phyloP scores from a whole-genome alignment of 1,140 invertebrate species.

The Nephila pilipes region DNA sequence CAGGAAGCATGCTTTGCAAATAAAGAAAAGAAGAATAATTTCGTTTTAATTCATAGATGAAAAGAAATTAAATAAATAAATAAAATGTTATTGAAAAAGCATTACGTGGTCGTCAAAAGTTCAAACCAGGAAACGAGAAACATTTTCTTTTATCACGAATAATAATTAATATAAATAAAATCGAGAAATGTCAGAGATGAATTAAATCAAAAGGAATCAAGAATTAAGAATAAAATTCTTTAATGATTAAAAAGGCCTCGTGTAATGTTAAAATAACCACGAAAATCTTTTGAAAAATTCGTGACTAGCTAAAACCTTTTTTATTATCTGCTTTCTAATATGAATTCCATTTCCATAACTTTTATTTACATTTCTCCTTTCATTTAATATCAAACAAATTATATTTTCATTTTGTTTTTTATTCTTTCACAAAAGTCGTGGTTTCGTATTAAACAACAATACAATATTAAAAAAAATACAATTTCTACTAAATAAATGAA shows the following conservation, averaged over 20 bases:
- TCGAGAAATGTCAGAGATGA: neutral
- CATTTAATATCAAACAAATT: too few species aligned
- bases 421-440: too few species aligned
- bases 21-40: neutral
- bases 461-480: too few species aligned
- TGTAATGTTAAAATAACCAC: too few species aligned
- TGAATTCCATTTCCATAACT: too few species aligned
- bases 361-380: too few species aligned
- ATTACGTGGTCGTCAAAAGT: neutral
- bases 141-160: neutral
- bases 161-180: neutral
- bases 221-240: neutral
- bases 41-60: neutral
- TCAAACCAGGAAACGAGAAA: neutral
- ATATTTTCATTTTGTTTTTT: too few species aligned
- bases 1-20: neutral
- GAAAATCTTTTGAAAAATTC: too few species aligned
- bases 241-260: neutral
- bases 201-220: neutral
- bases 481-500: too few species aligned
- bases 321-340: too few species aligned
- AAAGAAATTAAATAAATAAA: neutral
- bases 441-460: too few species aligned
- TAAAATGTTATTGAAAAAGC: neutral
- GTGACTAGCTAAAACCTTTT: too few species aligned